phyloP scores from a whole-genome alignment of 1,140 invertebrate species.

The Aphaenogaster floridana region DNA sequence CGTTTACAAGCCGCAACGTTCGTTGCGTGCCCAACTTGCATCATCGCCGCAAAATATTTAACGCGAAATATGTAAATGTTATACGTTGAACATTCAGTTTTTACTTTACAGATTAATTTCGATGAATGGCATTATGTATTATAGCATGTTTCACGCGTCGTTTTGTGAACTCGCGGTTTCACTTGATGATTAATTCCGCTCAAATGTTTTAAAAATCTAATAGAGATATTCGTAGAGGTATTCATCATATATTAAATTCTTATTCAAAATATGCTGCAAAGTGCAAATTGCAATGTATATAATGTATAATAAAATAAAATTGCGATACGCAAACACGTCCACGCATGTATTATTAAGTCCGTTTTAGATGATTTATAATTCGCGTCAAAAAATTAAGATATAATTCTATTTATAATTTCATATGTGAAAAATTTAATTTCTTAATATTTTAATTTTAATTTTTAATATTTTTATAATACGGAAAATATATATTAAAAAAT shows the following conservation, averaged over 20 bases:
- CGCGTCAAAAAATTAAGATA: neutral
- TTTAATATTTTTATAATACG: neutral
- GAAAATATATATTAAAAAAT: neutral
- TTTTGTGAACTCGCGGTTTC: neutral
- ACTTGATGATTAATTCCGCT: neutral
- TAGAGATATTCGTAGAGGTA: neutral
- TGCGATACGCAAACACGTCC: neutral
- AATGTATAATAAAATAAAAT: neutral
- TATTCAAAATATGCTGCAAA: neutral
- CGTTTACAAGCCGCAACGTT: neutral
- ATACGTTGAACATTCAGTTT: neutral
- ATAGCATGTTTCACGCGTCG: neutral
- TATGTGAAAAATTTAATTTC: neutral
- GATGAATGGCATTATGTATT: neutral
- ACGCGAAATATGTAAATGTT: neutral
- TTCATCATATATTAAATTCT: neutral
- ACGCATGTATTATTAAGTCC: neutral
- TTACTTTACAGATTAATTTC: conserved; percentile 1
- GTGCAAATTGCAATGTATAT: neutral
- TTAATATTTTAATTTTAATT: no score
- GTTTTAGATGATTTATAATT: conserved; percentile 1
- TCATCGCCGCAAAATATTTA: neutral
- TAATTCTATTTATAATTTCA: neutral
- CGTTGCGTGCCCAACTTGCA: neutral
- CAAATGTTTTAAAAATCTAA: neutral